Evolutionary conservation across 2,888 invertebrate species (phyloP), one percentile per base, ranked within the genome.

Genomic region (Pachydiplax longipennis): DNA sequence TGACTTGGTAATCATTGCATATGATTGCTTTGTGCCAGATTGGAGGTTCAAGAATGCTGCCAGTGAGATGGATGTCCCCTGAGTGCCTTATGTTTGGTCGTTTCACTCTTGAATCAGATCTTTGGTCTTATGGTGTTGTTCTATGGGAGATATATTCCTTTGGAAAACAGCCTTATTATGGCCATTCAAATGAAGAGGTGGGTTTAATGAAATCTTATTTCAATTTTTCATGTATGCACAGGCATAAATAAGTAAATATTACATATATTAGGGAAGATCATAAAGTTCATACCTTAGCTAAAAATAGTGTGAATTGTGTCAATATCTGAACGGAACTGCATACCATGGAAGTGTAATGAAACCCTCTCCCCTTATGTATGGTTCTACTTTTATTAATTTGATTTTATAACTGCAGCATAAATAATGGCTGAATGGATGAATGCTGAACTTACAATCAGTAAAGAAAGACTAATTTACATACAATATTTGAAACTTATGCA

Each of bases 61-160:
- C 99, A 0, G 97, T 99, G 0, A 95, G 99, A n/a, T 99, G 99
- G 99, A 98, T 99, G 98, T 97, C 98, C 0, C 98, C 98, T 0
- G 99, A 99, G 94, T 97, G 98, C 92, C 97, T 99, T 73, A 95
- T 98, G 91, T 98, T 97, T 93, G 98, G 98, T 40, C 96, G 97
- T 83, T 98, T 98, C 94, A 98, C 98, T 0, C 95, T 98, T 91
- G 98, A 98, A 94, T 98, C 98, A 0, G 99, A 99, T 93, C 97
- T 98, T 0, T 99, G 98, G 98, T 97, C 98, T 0, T 99, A 97
- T 93, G 99, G 98, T 0, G 97, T 99, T 2, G 97, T 98, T 8
- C 95, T 99, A 0, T 99, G 99, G 99, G 99, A 99, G 94, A 97
- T 98, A 91, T 99, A 97, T 94, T 97, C 97, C 92, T 96, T 96